Evolutionary conservation across 2,888 invertebrate species (phyloP).

Genomic region (Cheiracanthium punctorium): DNA sequence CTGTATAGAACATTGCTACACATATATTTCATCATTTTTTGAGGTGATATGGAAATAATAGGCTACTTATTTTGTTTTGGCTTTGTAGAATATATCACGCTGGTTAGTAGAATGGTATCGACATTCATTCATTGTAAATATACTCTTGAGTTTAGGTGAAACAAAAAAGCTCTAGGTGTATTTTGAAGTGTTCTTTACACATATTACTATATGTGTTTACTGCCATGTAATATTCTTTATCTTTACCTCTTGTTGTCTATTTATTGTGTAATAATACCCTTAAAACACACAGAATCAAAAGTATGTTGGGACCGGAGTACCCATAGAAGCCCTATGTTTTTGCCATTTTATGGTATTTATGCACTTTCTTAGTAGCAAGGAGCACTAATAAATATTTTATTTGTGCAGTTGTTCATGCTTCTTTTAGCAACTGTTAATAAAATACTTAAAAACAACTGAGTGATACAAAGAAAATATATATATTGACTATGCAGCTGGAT

Average conservation of each 20-base stretch:
- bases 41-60: slow-evolving; percentile 30
- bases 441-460: slow-evolving; percentile 11
- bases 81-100: slow-evolving; percentile 49
- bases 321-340: slow-evolving; percentile 26
- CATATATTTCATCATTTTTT: slow-evolving; percentile 23
- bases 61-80: slow-evolving; percentile 47
- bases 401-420: slow-evolving; percentile 30
- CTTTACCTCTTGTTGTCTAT: slow-evolving; percentile 60
- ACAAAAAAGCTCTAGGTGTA: slow-evolving; percentile 48
- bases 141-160: slow-evolving; percentile 58
- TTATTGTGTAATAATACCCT: slow-evolving; percentile 59
- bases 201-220: slow-evolving; percentile 61
- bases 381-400: slow-evolving; percentile 54
- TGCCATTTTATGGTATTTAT: slow-evolving; percentile 20
- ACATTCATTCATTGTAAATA: slow-evolving; percentile 38
- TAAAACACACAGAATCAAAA: slow-evolving; percentile 65
- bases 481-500: neutral
- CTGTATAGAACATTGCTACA: slow-evolving; percentile 26
- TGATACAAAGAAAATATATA: neutral
- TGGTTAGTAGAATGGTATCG: slow-evolving; percentile 43
- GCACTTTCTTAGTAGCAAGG: slow-evolving; percentile 56
- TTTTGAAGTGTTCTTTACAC: slow-evolving; percentile 68
- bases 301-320: slow-evolving; percentile 28
- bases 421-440: neutral
- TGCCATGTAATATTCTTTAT: slow-evolving; percentile 66